Evolutionary conservation across 2,797 vertebrate genomes (phyloP), one percentile per base, ranked within the genome.

Genomic region (Leucoraja ocellata): DNA sequence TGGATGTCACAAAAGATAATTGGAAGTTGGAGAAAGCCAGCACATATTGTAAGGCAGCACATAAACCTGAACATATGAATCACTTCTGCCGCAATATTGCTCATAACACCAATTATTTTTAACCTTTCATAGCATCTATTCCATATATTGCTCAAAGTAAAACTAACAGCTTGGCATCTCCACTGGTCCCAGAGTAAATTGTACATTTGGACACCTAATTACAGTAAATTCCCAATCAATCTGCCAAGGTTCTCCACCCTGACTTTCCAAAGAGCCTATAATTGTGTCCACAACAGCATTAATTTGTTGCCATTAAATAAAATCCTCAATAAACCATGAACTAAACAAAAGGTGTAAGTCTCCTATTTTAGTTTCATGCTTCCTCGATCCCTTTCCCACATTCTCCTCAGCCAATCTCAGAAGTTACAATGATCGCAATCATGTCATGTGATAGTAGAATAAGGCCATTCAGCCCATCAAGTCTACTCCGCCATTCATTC

Each of bases 271-370:
- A 73, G 39, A 91, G 46, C 90, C 90, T 91, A 36, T 54, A 92
- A 92, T 92, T 92, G 90, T 28, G 65, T 54, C 71, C 28, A 54
- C 16, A 71, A 74, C 71, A 92, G 10, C 90, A 16, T 92, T 92
- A 74, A 92, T 92, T 92, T 73, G 71, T 92, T 28, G 90, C 32
- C 8, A 76, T 46, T 54, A 92, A 92, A 92, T 92, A 92, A 54
- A 54, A 91, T 32, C 68, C 84, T 88, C 84, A 88, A 88, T 68
- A 88, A 74, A 91, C 28, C n/a, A 65, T 88, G 23, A 9, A 11
- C 39, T 18, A 32, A 32, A 88, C 4, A 46, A 73, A 91, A 76
- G 25, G 6, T 32, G 74, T 46, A 16, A n/a, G 16, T 4, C 28
- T 32, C 84, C n/a, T 21, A 88, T 18, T 68, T 68, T 14, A 36